Conservation (phyloP, 1,140 invertebrate genomes). For the Camponotus vicinus region DNA sequence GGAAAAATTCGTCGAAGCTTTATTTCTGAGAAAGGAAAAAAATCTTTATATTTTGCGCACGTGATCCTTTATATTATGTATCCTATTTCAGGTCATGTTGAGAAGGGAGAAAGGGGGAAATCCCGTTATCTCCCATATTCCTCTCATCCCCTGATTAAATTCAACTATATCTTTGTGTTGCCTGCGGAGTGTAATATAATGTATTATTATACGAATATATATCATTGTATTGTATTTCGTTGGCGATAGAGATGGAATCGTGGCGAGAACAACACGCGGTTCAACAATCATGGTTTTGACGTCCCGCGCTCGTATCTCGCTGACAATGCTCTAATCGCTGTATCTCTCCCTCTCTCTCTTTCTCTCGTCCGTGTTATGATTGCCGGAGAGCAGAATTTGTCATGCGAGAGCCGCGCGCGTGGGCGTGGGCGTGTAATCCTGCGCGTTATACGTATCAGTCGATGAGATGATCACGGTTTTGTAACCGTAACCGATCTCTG, state of each 20-base stretch:
- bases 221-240: slow-evolving; percentile 20
- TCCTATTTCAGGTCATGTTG: background rate
- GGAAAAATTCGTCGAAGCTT: background rate
- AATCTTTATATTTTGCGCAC: slow-evolving; percentile 4
- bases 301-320: slow-evolving; percentile 44
- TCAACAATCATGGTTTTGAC: slow-evolving; percentile 2
- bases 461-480: slow-evolving; percentile 39
- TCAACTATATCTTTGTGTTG: background rate
- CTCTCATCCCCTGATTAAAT: background rate
- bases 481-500: slow-evolving; percentile 59
- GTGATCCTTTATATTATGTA: background rate
- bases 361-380: slow-evolving; percentile 27
- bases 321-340: slow-evolving; percentile 55
- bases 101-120: too few species aligned
- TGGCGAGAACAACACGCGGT: slow-evolving; percentile 14
- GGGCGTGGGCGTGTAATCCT: slow-evolving; percentile 43
- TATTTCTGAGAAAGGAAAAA: background rate
- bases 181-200: background rate
- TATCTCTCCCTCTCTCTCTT: too few species aligned
- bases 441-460: slow-evolving; percentile 26
- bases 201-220: background rate
- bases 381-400: slow-evolving; percentile 53
- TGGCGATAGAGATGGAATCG: slow-evolving; percentile 34
- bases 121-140: background rate
- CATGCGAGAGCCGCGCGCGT: slow-evolving; percentile 44